Base-by-base conservation (phyloP, 2,888 invertebrate genomes). In the Lepas anatifera region DNA sequence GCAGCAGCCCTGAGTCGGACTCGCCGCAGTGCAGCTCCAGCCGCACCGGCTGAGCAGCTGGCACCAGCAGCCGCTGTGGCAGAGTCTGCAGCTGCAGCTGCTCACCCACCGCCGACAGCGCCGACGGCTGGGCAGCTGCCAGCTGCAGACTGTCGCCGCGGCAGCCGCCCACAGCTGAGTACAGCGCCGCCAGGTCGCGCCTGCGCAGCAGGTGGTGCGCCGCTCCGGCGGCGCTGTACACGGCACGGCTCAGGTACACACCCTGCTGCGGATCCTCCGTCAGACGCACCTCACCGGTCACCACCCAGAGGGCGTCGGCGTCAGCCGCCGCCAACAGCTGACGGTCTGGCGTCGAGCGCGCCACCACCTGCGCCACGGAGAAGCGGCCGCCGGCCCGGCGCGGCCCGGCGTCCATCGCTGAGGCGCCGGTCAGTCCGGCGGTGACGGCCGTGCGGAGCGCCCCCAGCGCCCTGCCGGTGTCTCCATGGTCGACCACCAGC, bases 181-280 rank as follows among this genome's bases (percentile, higher is more conserved):
- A 50, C 29, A 27, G 68, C 25, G 32, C 32, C 58, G 70, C 58
- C 71, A 69, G 39, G 73, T 70, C 66, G 32, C 70, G 69, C 69
- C 69, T 50, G 67, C 66, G 66, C n/a, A 75, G 77, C 68, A 77
- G 78, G 70, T 67, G 69, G 35, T 68, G 69, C 27, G 37, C 68
- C 87, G 0, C 80, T 87, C 52, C 90, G 90, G 66, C 70, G 78
- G 79, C 79, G 81, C 86, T 25, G 85, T 86, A 16, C 85, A 85
- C 18, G 85, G 85, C 77, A 78, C 52, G 78, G 76, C 46, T 77
- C 77, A 3, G 75, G 76, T 71, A 71, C 71, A 77, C 32, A 70
- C 72, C 73, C 48, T 76, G 75, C 11, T 74, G 77, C 69, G 76
- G 77, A 16, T 78, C 77, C 18, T 74, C 77, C 68, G 76, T 78